phyloP scores from a whole-genome alignment of 2,113 vertebrate species.

The Sitta europaea region DNA sequence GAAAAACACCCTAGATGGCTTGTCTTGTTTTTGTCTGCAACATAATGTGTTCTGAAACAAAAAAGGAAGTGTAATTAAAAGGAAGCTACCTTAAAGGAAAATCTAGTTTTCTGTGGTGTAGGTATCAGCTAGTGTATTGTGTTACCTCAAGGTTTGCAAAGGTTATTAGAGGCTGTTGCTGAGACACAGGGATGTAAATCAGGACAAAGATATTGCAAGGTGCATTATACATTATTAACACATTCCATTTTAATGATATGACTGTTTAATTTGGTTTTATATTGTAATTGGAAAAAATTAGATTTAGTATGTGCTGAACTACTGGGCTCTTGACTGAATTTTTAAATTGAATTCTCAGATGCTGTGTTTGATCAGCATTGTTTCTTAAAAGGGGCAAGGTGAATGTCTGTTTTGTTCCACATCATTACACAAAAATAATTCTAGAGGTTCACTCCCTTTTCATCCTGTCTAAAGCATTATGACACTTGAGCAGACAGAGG shows the following conservation, averaged over 20 bases:
- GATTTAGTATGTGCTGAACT: not conserved
- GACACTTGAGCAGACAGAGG: not conserved
- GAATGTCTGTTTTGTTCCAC: not conserved
- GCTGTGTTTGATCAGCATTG: not conserved
- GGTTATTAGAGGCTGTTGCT: not conserved
- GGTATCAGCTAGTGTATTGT: not conserved
- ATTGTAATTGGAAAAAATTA: not conserved
- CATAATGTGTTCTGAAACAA: not conserved
- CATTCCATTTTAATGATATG: not conserved
- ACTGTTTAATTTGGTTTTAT: not conserved
- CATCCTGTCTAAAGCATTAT: not conserved
- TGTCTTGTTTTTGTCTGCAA: not conserved
- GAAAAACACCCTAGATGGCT: not conserved
- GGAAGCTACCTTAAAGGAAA: not conserved
- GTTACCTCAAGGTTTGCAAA: not conserved
- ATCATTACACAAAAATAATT: not conserved
- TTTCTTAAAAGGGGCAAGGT: not conserved
- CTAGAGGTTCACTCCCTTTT: not conserved
- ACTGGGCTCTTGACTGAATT: not conserved
- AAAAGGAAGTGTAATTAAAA: not conserved
- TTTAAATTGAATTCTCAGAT: not conserved
- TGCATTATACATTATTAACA: not conserved
- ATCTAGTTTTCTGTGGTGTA: not conserved
- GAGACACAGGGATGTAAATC: not conserved
- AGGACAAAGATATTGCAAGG: not conserved